A percentile compares a stretch with the other conserved stretches of the same genome.
phyloP scores from a whole-genome alignment of 2,797 vertebrate genomes.

The Malacoctenus gilli region DNA sequence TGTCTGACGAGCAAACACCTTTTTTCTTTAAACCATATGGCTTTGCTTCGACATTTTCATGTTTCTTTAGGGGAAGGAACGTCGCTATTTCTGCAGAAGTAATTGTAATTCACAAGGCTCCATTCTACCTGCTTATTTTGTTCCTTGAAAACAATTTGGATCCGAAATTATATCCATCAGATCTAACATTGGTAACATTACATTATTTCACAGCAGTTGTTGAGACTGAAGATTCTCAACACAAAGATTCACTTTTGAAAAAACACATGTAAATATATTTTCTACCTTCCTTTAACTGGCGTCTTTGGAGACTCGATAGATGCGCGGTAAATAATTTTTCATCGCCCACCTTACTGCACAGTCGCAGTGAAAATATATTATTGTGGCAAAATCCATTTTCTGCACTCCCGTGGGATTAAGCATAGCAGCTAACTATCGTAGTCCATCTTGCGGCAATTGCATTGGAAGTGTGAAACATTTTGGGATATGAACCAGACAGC shows the following conservation, averaged over 20 bases:
- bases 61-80: slow-evolving; percentile 11
- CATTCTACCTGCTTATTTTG: slow-evolving; percentile 10
- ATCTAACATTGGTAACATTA: neutral
- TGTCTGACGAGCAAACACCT: slow-evolving; percentile 5
- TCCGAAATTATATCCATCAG: neutral
- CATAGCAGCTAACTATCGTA: slow-evolving; percentile 10
- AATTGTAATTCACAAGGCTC: slow-evolving; percentile 10
- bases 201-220: neutral
- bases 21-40: slow-evolving; percentile 3
- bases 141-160: too few relatives aligned
- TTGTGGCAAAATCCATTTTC: slow-evolving; percentile 19
- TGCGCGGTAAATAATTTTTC: slow-evolving; percentile 10
- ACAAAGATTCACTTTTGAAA: neutral
- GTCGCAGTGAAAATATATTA: slow-evolving; percentile 17
- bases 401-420: slow-evolving; percentile 26
- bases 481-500: slow-evolving; percentile 43
- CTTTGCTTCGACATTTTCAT: slow-evolving; percentile 28
- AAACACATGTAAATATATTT: slow-evolving; percentile 1
- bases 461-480: slow-evolving; percentile 36
- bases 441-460: slow-evolving; percentile 43
- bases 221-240: slow-evolving; percentile 17
- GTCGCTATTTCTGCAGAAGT: slow-evolving; percentile 5
- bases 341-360: slow-evolving; percentile 11
- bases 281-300: neutral
- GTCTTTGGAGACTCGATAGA: slow-evolving; percentile 11